A percentile compares a stretch with the other conserved stretches of the same genome.
Evolutionary conservation across 1,140 invertebrate species (phyloP).

Genomic region (Lamellibrachia luymesi): DNA sequence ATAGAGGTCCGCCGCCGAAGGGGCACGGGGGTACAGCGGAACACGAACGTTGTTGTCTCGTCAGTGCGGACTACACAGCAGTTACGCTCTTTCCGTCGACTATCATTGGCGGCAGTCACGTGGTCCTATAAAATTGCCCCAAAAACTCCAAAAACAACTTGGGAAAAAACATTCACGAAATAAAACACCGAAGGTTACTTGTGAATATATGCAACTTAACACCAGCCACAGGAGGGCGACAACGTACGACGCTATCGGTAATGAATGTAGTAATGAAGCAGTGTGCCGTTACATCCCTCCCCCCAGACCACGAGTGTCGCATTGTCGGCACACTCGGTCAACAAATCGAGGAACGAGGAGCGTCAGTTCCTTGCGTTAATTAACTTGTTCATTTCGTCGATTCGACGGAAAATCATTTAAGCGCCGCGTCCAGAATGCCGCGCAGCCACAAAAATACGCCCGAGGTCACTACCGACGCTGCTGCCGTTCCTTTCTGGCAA

Average conservation of each 20-base stretch:
- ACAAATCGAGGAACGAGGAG: neutral
- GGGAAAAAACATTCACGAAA: neutral
- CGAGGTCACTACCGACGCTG: too few relatives aligned
- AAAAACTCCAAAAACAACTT: neutral
- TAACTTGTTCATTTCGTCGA: neutral
- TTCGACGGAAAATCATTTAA: constrained; percentile 5
- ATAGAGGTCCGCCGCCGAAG: too few relatives aligned
- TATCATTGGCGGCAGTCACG: neutral
- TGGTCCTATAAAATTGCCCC: neutral
- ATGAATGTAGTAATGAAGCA: neutral
- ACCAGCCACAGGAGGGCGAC: neutral
- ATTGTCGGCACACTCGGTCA: neutral
- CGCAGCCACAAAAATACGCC: neutral
- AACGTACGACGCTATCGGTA: neutral
- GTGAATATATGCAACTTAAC: neutral
- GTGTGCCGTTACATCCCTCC: neutral
- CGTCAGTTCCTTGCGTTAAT: neutral
- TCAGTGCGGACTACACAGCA: neutral
- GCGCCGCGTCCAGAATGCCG: neutral
- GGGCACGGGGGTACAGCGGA: neutral
- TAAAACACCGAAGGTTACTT: neutral
- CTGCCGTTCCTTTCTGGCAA: neutral
- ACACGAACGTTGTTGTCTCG: neutral
- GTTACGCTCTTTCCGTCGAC: neutral
- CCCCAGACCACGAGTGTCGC: neutral